Evolutionary conservation across 2,888 invertebrate genomes (phyloP), one percentile per base, ranked within the genome.

Genomic region (Clistopyga incitator): DNA sequence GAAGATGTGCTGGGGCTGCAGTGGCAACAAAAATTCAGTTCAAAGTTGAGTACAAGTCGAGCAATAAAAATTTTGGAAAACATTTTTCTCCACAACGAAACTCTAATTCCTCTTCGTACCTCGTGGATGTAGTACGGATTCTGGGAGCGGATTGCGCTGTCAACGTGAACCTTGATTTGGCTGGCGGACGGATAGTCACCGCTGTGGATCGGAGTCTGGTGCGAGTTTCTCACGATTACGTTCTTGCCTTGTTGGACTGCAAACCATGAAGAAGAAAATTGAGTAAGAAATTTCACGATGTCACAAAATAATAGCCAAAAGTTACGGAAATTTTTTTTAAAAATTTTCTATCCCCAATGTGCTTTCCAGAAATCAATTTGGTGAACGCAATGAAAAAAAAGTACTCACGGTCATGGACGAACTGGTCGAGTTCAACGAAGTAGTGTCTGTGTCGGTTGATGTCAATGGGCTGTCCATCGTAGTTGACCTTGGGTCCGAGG

Each of bases 401-500:
- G 65, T n/a, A 93, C 95, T 94, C 91, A 95, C 95, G 91, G 64
- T 94, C 93, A 82, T 94, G 91, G 45, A 93, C 88, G 91, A 95
- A 95, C 85, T 94, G 94, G 78, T 94, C 95, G 88, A 96, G 90
- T 90, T 96, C 95, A 38, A 96, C 94, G 88, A 96, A 96, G 93
- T 95, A 95, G 45, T 95, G 89, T 61, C 95, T 95, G 93, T 95
- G 95, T 10, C 91, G 90, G 86, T 95, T 94, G 87, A 96, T 93
- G 86, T 95, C 95, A 68, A 95, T 94, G 29, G 94, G 90, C 54
- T 94, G 94, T 67, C 94, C 95, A 71, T 94, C 90, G 82, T 95
- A 91, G 89, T 96, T 95, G 89, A 94, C 94, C 92, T 96, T 96
- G 1, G 97, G 97, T 91, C 96, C 96, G 85, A 96, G 92, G 94